Percentiles rank a stretch among this genome's conserved stretches.
Evolutionary conservation across 2,888 invertebrate species (phyloP).

Genomic region (Philopedon plagiatum): DNA sequence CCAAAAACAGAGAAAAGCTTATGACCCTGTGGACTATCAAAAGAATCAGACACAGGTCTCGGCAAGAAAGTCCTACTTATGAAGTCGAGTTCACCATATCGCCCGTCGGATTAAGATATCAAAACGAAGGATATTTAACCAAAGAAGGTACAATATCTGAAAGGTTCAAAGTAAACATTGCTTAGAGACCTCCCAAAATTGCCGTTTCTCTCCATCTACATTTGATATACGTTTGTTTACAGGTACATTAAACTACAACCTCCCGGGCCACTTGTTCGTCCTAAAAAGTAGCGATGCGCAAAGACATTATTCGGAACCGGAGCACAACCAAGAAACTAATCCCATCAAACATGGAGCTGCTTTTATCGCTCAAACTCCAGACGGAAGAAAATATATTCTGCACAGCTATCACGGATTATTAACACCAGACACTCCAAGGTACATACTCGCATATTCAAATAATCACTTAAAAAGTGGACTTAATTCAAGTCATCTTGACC

Average conservation of each 20-base stretch:
- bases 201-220: constrained; percentile 11
- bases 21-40: constrained; percentile 80
- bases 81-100: constrained; percentile 80
- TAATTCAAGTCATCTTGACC: too few relatives aligned
- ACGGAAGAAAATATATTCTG: constrained; percentile 59
- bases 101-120: constrained; percentile 66
- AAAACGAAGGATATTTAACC: constrained; percentile 28
- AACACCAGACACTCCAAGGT: constrained; percentile 43
- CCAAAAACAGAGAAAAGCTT: constrained; percentile 65
- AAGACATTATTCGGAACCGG: constrained; percentile 37
- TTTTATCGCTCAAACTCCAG: constrained; percentile 54
- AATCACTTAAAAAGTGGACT: too few relatives aligned
- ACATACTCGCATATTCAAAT: not conserved
- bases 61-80: constrained; percentile 68
- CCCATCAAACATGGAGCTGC: constrained; percentile 52
- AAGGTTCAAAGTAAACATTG: too few relatives aligned
- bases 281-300: constrained; percentile 62
- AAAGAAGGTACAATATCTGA: constrained; percentile 24
- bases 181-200: too few relatives aligned
- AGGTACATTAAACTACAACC: constrained; percentile 69
- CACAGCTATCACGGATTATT: constrained; percentile 58
- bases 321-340: constrained; percentile 38
- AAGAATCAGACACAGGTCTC: constrained; percentile 75
- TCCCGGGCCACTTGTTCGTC: constrained; percentile 76
- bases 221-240: constrained; percentile 60